These are phyloP conservation scores for Lepidochitona cinerea DNA, from an alignment of 2,888 invertebrate species.

Conservation along the genomic window DNA sequence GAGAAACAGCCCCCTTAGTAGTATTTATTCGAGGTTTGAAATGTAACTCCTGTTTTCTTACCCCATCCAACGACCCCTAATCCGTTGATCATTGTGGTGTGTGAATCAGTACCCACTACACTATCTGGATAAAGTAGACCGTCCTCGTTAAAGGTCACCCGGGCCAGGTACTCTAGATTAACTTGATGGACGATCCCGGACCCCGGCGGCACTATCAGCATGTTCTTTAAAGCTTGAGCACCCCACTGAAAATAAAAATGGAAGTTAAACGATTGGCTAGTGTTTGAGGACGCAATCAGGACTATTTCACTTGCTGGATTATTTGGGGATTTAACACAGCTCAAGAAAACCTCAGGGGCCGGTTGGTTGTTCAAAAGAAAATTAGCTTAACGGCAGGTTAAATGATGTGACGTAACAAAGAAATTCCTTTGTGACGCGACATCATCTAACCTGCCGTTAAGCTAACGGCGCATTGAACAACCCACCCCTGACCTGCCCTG, in stretches of 20 bases:
- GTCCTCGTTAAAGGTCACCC: slow-evolving; percentile 85
- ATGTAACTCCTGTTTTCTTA: slow-evolving; percentile 61
- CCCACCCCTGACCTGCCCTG: no score
- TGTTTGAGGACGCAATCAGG: background rate
- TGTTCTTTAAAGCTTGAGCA: slow-evolving; percentile 93
- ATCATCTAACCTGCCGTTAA: no score
- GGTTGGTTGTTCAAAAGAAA: no score
- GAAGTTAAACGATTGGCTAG: no score
- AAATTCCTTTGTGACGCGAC: no score
- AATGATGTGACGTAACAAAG: no score
- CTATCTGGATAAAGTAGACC: slow-evolving; percentile 86
- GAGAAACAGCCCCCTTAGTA: no score
- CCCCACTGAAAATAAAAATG: slow-evolving; percentile 86
- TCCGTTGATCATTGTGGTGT: slow-evolving; percentile 99
- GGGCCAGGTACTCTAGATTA: slow-evolving; percentile 93
- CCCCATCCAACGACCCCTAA: slow-evolving; percentile 98
- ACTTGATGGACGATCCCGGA: slow-evolving; percentile 99
- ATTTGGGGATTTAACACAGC: no score
- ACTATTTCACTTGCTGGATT: background rate
- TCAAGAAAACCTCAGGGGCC: no score
- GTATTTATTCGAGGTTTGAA: background rate
- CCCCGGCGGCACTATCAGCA: slow-evolving; percentile 98
- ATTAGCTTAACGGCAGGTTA: no score
- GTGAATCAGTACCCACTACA: slow-evolving; percentile 97
- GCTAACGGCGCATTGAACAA: no score